Percentiles rank a stretch among this genome's conserved stretches.
Conservation (phyloP, 2,113 vertebrate genomes). For the Heloderma charlesbogerti region DNA sequence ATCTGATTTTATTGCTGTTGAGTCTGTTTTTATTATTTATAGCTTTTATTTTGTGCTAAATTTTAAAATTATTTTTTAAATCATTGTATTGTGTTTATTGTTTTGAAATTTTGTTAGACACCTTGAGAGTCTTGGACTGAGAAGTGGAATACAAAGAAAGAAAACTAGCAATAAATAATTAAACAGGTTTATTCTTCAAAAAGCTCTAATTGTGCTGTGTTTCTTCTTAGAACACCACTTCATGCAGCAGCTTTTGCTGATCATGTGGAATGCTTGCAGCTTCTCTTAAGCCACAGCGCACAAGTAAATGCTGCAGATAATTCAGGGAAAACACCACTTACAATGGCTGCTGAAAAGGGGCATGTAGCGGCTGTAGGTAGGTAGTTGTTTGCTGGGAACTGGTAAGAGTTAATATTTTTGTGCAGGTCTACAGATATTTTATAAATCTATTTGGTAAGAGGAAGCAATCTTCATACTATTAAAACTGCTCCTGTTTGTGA, state of each 20-base stretch:
- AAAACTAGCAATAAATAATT: background rate
- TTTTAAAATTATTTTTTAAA: background rate
- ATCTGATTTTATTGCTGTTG: background rate
- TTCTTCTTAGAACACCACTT: constrained; percentile 86
- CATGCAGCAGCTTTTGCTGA: constrained; percentile 92
- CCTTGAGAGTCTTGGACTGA: background rate
- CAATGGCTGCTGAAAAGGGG: constrained; percentile 90
- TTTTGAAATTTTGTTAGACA: background rate
- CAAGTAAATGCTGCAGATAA: constrained; percentile 83
- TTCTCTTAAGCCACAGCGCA: constrained; percentile 90
- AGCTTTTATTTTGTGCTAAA: background rate
- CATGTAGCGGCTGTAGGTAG: constrained; percentile 85
- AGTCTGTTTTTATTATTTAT: background rate
- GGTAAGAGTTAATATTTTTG: background rate
- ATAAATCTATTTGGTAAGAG: background rate
- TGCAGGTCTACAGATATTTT: accelerated
- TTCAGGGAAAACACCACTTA: constrained; percentile 86
- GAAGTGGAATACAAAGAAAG: background rate
- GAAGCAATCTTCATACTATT: background rate
- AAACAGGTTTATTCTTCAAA: background rate
- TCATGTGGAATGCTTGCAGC: constrained; percentile 90
- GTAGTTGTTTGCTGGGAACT: constrained; percentile 27
- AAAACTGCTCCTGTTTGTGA: background rate
- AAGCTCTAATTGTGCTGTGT: background rate
- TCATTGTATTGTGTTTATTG: background rate